phyloP scores from a whole-genome alignment of 2,888 invertebrate genomes.

The Eristalis arbustorum region DNA sequence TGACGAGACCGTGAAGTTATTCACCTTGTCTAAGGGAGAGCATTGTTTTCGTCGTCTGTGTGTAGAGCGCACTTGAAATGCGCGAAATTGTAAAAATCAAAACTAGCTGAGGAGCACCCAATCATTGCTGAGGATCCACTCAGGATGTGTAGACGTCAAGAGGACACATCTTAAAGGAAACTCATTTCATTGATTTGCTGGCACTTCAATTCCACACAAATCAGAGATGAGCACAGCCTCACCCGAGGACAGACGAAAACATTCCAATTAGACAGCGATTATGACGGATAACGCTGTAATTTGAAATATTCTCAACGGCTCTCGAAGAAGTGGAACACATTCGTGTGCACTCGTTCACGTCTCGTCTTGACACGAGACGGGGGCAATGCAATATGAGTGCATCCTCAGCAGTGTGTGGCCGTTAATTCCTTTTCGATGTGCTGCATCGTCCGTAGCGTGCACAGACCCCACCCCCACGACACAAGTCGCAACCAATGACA shows the following conservation, averaged over 20 bases:
- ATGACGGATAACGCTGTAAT: constrained; percentile 14
- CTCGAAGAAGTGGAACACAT: constrained; percentile 12
- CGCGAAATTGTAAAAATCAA: too few species aligned
- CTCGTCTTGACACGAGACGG: not conserved
- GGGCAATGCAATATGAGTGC: constrained; percentile 24
- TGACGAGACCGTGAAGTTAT: not conserved
- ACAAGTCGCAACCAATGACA: constrained; percentile 9
- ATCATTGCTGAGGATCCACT: not conserved
- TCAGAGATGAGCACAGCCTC: not conserved
- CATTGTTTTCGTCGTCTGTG: not conserved
- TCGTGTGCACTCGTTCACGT: not conserved
- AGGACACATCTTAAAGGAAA: not conserved
- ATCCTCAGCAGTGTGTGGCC: not conserved
- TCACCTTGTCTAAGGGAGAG: not conserved
- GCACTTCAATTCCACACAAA: not conserved
- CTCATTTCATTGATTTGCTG: not conserved
- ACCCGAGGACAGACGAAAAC: not conserved
- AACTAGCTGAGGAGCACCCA: too few species aligned
- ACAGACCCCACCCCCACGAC: not conserved
- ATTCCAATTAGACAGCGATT: constrained; percentile 25
- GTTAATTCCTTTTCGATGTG: not conserved
- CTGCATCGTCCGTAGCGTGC: not conserved
- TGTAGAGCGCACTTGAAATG: too few species aligned
- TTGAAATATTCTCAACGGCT: constrained; percentile 28
- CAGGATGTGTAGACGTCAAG: too few species aligned